phyloP scores from a whole-genome alignment of 2,113 vertebrate species.

The Empidonax alnorum region DNA sequence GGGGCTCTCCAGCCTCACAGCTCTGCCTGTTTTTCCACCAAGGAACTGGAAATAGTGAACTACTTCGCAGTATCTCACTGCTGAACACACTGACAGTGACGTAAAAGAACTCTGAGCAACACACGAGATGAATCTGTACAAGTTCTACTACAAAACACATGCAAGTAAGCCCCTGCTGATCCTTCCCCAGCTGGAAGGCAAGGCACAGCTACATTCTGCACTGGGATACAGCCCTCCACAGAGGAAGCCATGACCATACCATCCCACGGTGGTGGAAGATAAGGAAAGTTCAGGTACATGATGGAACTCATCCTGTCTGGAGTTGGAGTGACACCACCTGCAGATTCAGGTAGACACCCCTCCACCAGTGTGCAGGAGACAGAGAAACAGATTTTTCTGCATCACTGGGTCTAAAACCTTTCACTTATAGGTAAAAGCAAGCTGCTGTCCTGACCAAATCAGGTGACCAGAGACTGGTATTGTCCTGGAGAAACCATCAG shows the following conservation, averaged over 20 bases:
- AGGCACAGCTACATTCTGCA: rapidly evolving
- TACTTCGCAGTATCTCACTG: not conserved
- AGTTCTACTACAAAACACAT: not conserved
- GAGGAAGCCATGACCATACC: not conserved
- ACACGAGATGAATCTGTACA: rapidly evolving
- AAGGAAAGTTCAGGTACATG: not conserved
- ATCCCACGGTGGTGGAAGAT: rapidly evolving
- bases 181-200: not conserved
- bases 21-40: not conserved
- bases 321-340: not conserved
- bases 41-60: not conserved
- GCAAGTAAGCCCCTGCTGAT: not conserved
- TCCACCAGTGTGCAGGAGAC: rapidly evolving
- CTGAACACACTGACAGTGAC: not conserved
- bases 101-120: not conserved
- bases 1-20: not conserved
- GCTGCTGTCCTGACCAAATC: not conserved
- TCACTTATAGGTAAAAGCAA: not conserved
- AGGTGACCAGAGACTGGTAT: not conserved
- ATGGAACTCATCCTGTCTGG: not conserved
- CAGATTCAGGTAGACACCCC: not conserved
- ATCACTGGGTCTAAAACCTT: not conserved
- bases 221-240: not conserved
- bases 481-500: not conserved
- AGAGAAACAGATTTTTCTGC: not conserved